These are phyloP conservation scores for Trichomalopsis sarcophagae DNA, from an alignment of 1,140 invertebrate species.

Conservation along the genomic window DNA sequence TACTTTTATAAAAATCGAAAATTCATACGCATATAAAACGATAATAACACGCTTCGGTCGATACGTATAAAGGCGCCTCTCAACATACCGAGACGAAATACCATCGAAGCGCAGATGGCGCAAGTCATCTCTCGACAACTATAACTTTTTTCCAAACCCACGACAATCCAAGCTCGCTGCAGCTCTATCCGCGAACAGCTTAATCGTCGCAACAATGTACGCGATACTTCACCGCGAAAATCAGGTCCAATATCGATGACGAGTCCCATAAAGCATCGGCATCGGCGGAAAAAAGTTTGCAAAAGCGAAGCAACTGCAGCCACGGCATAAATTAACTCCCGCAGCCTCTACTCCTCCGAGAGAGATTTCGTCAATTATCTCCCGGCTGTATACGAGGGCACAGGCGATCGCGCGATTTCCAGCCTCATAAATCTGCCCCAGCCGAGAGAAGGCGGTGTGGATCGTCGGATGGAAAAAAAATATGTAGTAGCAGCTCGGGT, in stretches of 20 bases:
- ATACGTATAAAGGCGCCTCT: background rate
- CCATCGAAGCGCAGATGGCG: background rate
- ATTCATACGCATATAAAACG: background rate
- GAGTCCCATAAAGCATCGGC: too few species aligned
- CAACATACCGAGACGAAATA: background rate
- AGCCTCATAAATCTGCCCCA: background rate
- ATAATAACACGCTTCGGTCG: background rate
- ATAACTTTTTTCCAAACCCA: background rate
- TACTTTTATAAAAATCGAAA: background rate
- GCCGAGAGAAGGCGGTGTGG: background rate
- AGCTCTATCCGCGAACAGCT: background rate
- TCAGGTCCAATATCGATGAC: background rate
- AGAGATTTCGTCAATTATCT: conserved; percentile 14
- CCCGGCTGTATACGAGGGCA: background rate
- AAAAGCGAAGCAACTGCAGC: too few species aligned
- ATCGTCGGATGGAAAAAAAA: conserved; percentile 29
- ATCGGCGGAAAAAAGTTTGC: too few species aligned
- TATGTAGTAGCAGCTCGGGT: background rate
- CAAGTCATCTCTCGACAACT: background rate
- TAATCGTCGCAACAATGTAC: background rate
- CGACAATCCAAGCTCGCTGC: too few species aligned
- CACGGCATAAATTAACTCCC: background rate
- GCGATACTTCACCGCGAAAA: background rate
- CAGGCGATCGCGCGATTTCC: background rate
- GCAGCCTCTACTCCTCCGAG: background rate